phyloP scores from a whole-genome alignment of 2,888 invertebrate species.

The Doris montereyensis region DNA sequence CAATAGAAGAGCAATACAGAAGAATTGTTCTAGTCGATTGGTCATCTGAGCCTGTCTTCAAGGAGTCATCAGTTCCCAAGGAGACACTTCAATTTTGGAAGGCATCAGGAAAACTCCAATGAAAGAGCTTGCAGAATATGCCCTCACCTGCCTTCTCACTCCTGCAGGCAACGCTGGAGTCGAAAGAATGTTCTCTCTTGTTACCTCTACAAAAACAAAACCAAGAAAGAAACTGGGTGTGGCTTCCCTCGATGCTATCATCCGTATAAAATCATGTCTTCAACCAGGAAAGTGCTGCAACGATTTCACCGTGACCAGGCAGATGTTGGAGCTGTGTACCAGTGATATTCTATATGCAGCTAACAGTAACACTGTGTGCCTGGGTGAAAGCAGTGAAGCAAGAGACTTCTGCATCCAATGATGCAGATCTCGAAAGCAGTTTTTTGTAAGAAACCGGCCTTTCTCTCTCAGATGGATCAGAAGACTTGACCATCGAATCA shows the following conservation, averaged over 20 bases:
- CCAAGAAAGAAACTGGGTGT: slow-evolving; percentile 3
- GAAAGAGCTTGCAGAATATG: slow-evolving; percentile 16
- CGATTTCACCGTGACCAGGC: slow-evolving; percentile 25
- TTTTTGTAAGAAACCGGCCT: slow-evolving; percentile 20
- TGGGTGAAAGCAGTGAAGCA: slow-evolving; percentile 16
- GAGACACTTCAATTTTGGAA: slow-evolving; percentile 26
- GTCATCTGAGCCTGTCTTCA: slow-evolving; percentile 25
- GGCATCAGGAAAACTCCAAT: slow-evolving; percentile 17
- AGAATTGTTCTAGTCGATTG: slow-evolving; percentile 12
- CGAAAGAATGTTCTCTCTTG: slow-evolving; percentile 11
- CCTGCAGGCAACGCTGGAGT: slow-evolving; percentile 1
- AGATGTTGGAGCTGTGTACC: slow-evolving; percentile 14
- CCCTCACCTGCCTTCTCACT: slow-evolving; percentile 1
- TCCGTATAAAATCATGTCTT: slow-evolving; percentile 17
- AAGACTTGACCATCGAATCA: slow-evolving; percentile 25
- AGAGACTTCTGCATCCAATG: slow-evolving; percentile 7
- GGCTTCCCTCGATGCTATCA: slow-evolving; percentile 14
- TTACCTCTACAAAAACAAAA: slow-evolving; percentile 1
- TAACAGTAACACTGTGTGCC: background rate
- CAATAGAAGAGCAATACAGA: slow-evolving; percentile 27
- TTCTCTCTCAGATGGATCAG: slow-evolving; percentile 26
- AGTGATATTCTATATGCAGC: slow-evolving; percentile 13
- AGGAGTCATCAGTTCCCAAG: slow-evolving; percentile 26
- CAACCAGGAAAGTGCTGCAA: slow-evolving; percentile 26
- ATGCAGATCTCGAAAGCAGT: slow-evolving; percentile 15